Evolutionary conservation across 30 jellyfish, hydroid and myxozoan species (phyloP).

Genomic region (Aurelia coerulea): DNA sequence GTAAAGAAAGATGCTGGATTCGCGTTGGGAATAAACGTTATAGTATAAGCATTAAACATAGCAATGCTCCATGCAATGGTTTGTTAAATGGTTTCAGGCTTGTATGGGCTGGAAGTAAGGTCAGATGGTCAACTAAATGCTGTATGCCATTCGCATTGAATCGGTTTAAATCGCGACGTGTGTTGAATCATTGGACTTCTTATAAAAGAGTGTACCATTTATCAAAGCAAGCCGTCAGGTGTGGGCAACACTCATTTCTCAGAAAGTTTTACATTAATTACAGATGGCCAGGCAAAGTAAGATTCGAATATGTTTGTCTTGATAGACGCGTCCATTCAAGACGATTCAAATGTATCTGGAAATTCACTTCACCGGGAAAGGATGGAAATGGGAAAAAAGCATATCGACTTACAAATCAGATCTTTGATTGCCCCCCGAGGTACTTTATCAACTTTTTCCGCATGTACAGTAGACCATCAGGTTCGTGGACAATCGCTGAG

Average conservation of each 20-base stretch:
- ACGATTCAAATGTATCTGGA: background rate
- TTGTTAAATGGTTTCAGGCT: constrained; percentile 15
- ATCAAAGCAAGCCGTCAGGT: background rate
- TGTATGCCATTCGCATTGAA: background rate
- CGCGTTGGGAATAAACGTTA: no score
- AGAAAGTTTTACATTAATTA: background rate
- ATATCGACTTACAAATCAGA: constrained; percentile 40
- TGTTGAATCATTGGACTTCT: background rate
- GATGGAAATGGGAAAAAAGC: constrained; percentile 22
- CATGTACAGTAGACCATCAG: background rate
- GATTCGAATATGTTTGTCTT: constrained; percentile 27
- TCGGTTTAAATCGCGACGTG: background rate
- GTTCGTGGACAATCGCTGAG: background rate
- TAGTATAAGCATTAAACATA: no score
- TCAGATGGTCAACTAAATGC: constrained; percentile 22
- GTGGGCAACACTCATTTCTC: constrained; percentile 13
- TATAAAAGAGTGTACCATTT: background rate
- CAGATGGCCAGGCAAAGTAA: background rate
- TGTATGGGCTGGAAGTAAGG: background rate
- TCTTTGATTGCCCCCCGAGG: constrained; percentile 18
- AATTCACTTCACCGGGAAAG: background rate
- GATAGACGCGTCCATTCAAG: background rate
- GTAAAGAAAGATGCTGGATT: constrained; percentile 22
- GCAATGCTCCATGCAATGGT: background rate
- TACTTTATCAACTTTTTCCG: constrained; percentile 20